A percentile compares a stretch with the other conserved stretches of the same genome.
Conservation (phyloP, 1,140 invertebrate species). For the Steinernema feltiae region DNA sequence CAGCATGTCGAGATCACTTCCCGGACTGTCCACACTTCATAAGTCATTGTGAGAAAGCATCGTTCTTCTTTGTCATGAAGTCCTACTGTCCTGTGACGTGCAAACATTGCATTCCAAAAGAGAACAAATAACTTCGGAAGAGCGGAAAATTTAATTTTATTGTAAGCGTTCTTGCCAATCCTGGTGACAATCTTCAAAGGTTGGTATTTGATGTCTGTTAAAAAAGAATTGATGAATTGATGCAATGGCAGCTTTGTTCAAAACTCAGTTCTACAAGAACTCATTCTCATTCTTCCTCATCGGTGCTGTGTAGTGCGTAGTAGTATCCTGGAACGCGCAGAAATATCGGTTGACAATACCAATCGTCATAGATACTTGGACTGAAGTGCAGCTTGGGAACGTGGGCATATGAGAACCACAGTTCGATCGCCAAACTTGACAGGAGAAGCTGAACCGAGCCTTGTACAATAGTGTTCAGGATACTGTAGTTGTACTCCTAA, state of each 20-base stretch:
- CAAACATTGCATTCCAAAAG: constrained; percentile 20
- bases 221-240: too few species aligned
- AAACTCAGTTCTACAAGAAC: too few species aligned
- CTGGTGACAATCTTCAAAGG: neutral
- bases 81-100: constrained; percentile 53
- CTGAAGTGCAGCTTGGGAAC: neutral
- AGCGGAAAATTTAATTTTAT: too few species aligned
- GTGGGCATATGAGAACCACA: neutral
- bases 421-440: neutral
- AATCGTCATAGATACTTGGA: neutral
- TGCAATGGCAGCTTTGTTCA: too few species aligned
- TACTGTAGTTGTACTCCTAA: neutral
- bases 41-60: constrained; percentile 53
- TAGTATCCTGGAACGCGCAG: neutral
- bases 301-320: neutral
- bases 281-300: too few species aligned
- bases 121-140: too few species aligned
- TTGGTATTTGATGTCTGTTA: too few species aligned
- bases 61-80: constrained; percentile 58
- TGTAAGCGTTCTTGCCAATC: neutral
- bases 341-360: neutral
- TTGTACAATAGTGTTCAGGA: neutral
- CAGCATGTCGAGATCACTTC: constrained; percentile 53
- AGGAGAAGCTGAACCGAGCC: neutral
- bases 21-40: constrained; percentile 55